A percentile compares a stretch with the other conserved stretches of the same genome.
Conservation (phyloP, 2,888 invertebrate species). For the Sericinus montela region DNA sequence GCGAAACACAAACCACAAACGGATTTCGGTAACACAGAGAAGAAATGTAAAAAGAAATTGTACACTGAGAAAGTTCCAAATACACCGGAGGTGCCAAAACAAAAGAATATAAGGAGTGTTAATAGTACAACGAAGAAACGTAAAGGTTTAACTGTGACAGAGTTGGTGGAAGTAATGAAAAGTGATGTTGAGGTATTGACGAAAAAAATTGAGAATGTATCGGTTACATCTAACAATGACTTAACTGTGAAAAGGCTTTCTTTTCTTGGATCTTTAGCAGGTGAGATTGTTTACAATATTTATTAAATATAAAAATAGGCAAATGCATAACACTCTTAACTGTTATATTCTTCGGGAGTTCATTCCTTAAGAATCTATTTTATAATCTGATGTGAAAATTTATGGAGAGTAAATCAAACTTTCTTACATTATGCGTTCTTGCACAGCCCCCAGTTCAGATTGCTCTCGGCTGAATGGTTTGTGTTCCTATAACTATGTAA, state of each 20-base stretch:
- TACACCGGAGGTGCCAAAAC: slow-evolving; percentile 51
- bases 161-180: slow-evolving; percentile 51
- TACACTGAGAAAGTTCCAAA: slow-evolving; percentile 56
- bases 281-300: no score
- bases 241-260: slow-evolving; percentile 47
- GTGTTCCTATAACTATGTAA: no score
- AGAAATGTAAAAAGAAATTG: slow-evolving; percentile 56
- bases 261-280: slow-evolving; percentile 78
- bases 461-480: no score
- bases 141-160: slow-evolving; percentile 57
- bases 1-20: slow-evolving; percentile 40
- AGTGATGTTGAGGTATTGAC: slow-evolving; percentile 37
- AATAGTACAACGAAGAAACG: slow-evolving; percentile 53
- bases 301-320: no score
- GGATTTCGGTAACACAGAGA: slow-evolving; percentile 40
- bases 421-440: no score
- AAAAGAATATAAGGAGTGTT: slow-evolving; percentile 34
- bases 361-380: no score
- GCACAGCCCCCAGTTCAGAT: no score
- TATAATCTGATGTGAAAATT: no score
- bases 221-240: slow-evolving; percentile 34
- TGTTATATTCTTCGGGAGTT: no score
- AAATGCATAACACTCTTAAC: no score
- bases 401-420: no score
- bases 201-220: slow-evolving; percentile 42